phyloP scores from a whole-genome alignment of 2,113 vertebrate species.

The Pterophyllum scalare region DNA sequence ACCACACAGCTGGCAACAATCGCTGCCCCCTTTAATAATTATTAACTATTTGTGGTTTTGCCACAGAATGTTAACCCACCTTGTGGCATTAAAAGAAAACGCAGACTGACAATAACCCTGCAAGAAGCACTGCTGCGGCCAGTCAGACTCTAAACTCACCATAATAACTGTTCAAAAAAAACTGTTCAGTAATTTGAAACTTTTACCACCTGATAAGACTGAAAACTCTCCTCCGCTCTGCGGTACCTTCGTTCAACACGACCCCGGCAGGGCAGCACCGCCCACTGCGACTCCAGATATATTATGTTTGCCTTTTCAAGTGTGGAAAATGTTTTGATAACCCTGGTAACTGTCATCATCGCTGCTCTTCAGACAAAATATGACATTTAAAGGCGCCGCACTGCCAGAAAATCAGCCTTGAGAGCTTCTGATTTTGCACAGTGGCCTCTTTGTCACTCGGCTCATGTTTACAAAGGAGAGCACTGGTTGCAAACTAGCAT shows the following conservation, averaged over 20 bases:
- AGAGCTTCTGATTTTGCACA: neutral
- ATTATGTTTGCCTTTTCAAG: neutral
- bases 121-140: neutral
- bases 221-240: too few relatives aligned
- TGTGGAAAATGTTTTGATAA: neutral
- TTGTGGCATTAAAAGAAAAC: neutral
- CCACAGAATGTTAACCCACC: neutral
- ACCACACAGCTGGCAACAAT: neutral
- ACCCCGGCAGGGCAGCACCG: neutral
- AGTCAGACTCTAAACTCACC: neutral
- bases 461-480: neutral
- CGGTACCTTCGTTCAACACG: neutral
- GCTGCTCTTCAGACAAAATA: neutral
- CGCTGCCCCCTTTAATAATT: neutral
- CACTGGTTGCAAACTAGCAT: neutral
- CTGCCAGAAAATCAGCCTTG: neutral
- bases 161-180: neutral
- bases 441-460: neutral
- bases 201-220: neutral
- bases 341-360: accelerated
- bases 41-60: neutral
- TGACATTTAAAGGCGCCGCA: neutral
- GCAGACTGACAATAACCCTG: neutral
- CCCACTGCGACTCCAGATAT: neutral
- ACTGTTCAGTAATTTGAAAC: accelerated